A percentile compares a stretch with the other conserved stretches of the same genome.
phyloP scores from a whole-genome alignment of 2,797 vertebrate genomes.

The Enteromius fasciolatus region DNA sequence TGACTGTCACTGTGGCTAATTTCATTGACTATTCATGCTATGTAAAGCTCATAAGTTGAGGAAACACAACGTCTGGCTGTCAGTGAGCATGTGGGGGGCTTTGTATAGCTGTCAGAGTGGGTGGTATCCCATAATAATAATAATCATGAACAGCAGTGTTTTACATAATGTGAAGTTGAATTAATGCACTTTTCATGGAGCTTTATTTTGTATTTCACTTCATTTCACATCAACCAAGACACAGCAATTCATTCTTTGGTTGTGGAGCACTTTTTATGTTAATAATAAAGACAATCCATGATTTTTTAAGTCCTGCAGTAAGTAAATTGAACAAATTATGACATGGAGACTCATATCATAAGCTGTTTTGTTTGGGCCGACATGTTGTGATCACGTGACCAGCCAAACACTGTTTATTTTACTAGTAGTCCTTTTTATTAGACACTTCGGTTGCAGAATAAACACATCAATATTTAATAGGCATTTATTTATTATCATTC shows the following conservation, averaged over 20 bases:
- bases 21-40: neutral
- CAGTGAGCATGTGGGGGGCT: neutral
- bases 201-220: neutral
- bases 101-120: neutral
- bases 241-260: neutral
- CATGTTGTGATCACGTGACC: constrained; percentile 12
- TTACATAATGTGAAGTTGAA: neutral
- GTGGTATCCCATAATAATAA: neutral
- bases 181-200: neutral
- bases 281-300: neutral
- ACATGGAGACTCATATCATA: neutral
- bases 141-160: constrained; percentile 1
- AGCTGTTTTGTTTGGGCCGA: neutral
- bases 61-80: neutral
- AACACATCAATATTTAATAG: neutral
- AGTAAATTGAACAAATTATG: neutral
- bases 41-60: neutral
- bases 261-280: neutral
- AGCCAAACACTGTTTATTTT: neutral
- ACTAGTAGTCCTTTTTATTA: neutral
- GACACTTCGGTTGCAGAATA: neutral
- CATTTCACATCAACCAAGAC: neutral
- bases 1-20: neutral
- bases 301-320: neutral
- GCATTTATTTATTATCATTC: no score